These are phyloP conservation scores for Sandelia bainsii DNA, from an alignment of 2,797 vertebrate genomes.

Conservation along the genomic window DNA sequence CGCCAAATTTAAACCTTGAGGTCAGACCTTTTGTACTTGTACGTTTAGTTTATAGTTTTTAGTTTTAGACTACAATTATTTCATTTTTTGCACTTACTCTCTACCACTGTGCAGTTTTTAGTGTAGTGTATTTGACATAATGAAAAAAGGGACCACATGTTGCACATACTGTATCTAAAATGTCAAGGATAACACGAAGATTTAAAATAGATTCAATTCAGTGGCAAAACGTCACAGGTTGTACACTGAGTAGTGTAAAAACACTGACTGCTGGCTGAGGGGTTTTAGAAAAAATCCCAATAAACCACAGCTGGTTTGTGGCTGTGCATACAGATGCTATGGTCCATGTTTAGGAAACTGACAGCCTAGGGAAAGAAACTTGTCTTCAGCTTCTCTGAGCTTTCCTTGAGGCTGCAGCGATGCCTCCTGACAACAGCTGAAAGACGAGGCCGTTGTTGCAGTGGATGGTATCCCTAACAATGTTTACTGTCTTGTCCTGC, in stretches of 20 bases:
- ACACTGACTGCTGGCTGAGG: neutral
- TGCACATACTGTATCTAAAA: too few species aligned
- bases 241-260: neutral
- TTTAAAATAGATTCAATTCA: too few species aligned
- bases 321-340: neutral
- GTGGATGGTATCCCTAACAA: neutral
- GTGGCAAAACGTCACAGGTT: neutral
- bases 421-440: constrained; percentile 2
- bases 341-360: constrained; percentile 5
- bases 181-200: too few species aligned
- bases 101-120: too few species aligned
- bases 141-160: too few species aligned
- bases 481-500: neutral
- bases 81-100: too few species aligned
- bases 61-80: too few species aligned
- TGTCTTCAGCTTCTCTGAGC: constrained; percentile 5
- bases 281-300: neutral
- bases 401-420: constrained; percentile 11
- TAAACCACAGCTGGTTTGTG: constrained; percentile 1
- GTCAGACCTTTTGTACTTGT: too few species aligned
- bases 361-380: constrained; percentile 12
- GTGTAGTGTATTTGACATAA: too few species aligned
- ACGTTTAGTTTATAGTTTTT: too few species aligned
- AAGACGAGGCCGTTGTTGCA: neutral
- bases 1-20: too few species aligned